Conservation (phyloP, 2,888 invertebrate species). For the Dimorphilus gyrociliatus region DNA sequence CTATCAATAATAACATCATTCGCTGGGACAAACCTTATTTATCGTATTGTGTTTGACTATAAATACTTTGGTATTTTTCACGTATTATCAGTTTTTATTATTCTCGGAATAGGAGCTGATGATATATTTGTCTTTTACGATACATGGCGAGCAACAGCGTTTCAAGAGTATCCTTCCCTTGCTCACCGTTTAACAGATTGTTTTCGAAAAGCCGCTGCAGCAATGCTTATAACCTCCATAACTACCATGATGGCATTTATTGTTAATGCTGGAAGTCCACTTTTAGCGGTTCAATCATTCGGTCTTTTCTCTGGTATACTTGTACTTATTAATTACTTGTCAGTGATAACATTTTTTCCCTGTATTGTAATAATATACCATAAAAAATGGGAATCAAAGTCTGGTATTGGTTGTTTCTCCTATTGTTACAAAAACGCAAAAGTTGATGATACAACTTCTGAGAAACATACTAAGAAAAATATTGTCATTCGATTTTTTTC, state of each 20-base stretch:
- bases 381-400: not conserved
- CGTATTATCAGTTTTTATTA: slow-evolving; percentile 27
- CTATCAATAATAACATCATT: slow-evolving; percentile 11
- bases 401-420: too few relatives aligned
- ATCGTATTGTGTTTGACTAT: slow-evolving; percentile 8
- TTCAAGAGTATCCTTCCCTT: slow-evolving; percentile 6
- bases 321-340: slow-evolving; percentile 11
- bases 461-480: too few relatives aligned
- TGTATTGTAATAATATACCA: slow-evolving; percentile 8
- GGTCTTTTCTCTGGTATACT: slow-evolving; percentile 20
- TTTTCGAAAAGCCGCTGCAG: slow-evolving; percentile 6
- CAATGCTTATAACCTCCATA: slow-evolving; percentile 10
- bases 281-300: slow-evolving; percentile 20
- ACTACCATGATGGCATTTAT: slow-evolving; percentile 13
- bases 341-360: slow-evolving; percentile 9
- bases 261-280: slow-evolving; percentile 16
- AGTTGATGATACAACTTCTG: too few relatives aligned
- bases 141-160: slow-evolving; percentile 21
- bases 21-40: slow-evolving; percentile 11
- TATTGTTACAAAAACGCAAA: too few relatives aligned
- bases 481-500: slow-evolving; percentile 7
- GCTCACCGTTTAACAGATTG: slow-evolving; percentile 8
- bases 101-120: slow-evolving; percentile 31
- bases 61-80: slow-evolving; percentile 27
- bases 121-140: slow-evolving; percentile 31